Percentiles rank a stretch among this genome's conserved stretches.
phyloP scores from a whole-genome alignment of 2,113 vertebrate species.

The Dipodomys spectabilis region DNA sequence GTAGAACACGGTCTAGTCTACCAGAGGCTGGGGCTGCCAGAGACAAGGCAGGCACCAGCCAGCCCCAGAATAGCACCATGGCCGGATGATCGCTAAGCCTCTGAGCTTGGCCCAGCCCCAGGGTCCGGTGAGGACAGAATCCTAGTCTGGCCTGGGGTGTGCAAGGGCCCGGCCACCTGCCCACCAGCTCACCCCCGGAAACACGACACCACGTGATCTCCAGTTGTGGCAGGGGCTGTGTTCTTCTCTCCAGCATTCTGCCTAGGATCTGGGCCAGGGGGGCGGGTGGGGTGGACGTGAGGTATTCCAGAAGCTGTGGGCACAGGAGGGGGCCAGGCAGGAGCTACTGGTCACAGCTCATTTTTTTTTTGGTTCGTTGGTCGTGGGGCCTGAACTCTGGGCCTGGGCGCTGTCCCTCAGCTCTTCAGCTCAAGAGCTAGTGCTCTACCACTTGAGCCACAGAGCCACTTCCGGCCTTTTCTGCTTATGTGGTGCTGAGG shows the following conservation, averaged over 20 bases:
- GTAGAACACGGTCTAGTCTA: neutral
- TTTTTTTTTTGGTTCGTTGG: too few species aligned
- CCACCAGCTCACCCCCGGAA: neutral
- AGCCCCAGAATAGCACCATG: conserved; percentile 65
- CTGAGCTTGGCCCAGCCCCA: too few species aligned
- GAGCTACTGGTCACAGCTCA: neutral
- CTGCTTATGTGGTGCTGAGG: too few species aligned
- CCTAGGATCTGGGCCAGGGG: neutral
- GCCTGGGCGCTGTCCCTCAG: too few species aligned
- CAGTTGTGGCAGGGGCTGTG: neutral
- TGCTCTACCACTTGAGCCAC: too few species aligned
- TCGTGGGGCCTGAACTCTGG: too few species aligned
- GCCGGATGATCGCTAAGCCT: neutral
- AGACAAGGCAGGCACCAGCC: neutral
- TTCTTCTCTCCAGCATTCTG: neutral
- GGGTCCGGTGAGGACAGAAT: too few species aligned
- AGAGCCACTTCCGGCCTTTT: too few species aligned
- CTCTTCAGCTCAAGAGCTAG: too few species aligned
- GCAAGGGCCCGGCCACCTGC: neutral
- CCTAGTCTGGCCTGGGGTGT: neutral
- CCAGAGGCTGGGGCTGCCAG: neutral
- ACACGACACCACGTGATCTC: conserved; percentile 13
- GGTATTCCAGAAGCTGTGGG: conserved; percentile 4
- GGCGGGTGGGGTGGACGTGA: neutral
- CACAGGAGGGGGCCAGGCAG: neutral